phyloP scores from a whole-genome alignment of 2,888 invertebrate genomes.

The Rotaria macrura region DNA sequence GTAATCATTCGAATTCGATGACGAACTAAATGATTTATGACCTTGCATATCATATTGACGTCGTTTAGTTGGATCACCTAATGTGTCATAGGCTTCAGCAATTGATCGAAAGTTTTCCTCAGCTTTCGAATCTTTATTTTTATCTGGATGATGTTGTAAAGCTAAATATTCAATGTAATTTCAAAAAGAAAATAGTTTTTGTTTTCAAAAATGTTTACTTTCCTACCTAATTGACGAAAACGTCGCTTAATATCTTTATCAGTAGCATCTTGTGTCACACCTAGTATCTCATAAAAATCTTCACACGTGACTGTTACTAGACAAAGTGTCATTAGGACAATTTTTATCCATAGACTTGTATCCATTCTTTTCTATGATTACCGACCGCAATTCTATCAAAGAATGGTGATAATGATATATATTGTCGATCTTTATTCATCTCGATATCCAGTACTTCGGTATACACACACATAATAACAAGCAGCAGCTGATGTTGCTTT shows the following conservation, averaged over 20 bases:
- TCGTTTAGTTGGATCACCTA: conserved; percentile 23
- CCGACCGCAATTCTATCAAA: background rate
- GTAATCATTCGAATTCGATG: background rate
- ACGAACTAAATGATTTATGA: background rate
- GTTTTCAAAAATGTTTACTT: background rate
- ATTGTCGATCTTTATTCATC: background rate
- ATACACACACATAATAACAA: too few relatives aligned
- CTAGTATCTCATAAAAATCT: conserved; percentile 28
- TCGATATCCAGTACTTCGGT: background rate
- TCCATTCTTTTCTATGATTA: background rate
- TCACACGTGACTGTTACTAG: background rate
- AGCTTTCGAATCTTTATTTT: conserved; percentile 30
- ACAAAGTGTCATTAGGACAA: background rate
- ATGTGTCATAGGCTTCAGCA: conserved; percentile 29
- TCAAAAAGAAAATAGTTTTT: background rate
- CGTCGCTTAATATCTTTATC: conserved; percentile 28
- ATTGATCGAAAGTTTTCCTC: conserved; percentile 30
- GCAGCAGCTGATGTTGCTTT: background rate
- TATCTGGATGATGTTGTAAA: conserved; percentile 32
- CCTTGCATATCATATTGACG: conserved; percentile 21
- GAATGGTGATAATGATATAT: background rate
- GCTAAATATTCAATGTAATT: background rate
- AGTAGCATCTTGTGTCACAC: conserved; percentile 23
- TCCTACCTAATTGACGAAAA: conserved; percentile 24
- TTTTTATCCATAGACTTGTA: background rate